These are phyloP conservation scores for Odontomachus brunneus DNA, from an alignment of 1,140 invertebrate species.

Conservation along the genomic window DNA sequence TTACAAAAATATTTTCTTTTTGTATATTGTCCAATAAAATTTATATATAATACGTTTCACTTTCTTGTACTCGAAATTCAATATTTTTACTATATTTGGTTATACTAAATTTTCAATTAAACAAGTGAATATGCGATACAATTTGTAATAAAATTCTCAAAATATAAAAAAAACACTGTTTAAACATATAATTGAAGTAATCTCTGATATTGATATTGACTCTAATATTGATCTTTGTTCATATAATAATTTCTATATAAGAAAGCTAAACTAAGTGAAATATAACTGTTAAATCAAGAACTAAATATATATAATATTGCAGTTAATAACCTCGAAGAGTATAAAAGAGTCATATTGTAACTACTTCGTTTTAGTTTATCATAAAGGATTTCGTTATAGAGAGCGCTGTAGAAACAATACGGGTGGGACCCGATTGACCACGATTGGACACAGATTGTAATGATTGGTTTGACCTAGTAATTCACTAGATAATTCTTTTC, in stretches of 20 bases:
- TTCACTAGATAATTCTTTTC: no score
- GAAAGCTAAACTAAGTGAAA: neutral
- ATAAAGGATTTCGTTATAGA: neutral
- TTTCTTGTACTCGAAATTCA: no score
- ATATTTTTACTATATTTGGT: slow-evolving; percentile 22
- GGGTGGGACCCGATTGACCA: no score
- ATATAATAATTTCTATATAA: neutral
- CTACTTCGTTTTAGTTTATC: neutral
- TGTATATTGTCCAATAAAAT: slow-evolving; percentile 22
- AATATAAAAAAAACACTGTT: neutral
- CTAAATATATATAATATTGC: no score
- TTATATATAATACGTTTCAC: no score
- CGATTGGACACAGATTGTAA: no score
- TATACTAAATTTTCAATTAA: slow-evolving; percentile 15
- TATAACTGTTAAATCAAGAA: no score
- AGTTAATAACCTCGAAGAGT: no score
- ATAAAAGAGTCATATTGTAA: no score
- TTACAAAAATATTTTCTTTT: slow-evolving; percentile 7
- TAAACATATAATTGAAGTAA: no score
- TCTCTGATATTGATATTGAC: neutral
- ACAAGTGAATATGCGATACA: slow-evolving; percentile 23
- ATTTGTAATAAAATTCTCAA: neutral
- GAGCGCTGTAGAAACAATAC: no score
- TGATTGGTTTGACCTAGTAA: no score
- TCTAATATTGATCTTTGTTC: neutral